Conservation (phyloP, 64 coral and sea anemone genomes). For the Exaiptasia diaphana region DNA sequence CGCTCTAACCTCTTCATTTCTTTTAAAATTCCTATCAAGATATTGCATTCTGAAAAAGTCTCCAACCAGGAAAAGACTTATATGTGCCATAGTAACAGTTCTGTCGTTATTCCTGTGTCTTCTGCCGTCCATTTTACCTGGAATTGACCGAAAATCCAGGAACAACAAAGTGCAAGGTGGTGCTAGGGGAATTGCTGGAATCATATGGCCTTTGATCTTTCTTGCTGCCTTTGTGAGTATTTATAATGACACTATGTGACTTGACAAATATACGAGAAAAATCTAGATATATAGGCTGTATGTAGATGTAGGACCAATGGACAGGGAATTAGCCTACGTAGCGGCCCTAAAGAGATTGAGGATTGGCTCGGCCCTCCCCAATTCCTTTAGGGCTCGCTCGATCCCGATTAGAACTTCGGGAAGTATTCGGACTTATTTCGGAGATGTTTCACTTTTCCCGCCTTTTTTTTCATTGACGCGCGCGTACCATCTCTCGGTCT, state of each 20-base stretch:
- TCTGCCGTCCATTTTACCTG: slow-evolving; percentile 50
- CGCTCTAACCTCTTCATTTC: neutral
- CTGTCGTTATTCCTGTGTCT: slow-evolving; percentile 69
- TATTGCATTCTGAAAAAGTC: slow-evolving; percentile 56
- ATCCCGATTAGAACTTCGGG: no score
- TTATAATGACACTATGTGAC: neutral
- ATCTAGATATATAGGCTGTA: neutral
- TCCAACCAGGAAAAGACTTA: slow-evolving; percentile 47
- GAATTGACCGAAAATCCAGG: slow-evolving; percentile 19
- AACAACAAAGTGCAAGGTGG: slow-evolving; percentile 49
- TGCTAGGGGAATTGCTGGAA: slow-evolving; percentile 52
- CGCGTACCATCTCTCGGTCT: no score
- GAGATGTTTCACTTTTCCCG: no score
- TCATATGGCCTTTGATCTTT: slow-evolving; percentile 74
- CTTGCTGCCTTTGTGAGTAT: slow-evolving; percentile 79
- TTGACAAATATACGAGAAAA: neutral
- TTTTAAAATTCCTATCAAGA: slow-evolving; percentile 5
- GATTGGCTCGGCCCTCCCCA: no score
- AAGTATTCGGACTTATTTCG: no score
- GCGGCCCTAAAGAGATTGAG: neutral
- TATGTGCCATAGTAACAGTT: slow-evolving; percentile 53
- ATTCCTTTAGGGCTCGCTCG: no score
- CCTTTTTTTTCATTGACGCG: no score
- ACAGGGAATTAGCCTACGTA: neutral
- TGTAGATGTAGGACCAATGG: neutral